These are phyloP conservation scores for Aldabrachelys gigantea DNA, from an alignment of 2,113 vertebrate species.

Conservation along the genomic window DNA sequence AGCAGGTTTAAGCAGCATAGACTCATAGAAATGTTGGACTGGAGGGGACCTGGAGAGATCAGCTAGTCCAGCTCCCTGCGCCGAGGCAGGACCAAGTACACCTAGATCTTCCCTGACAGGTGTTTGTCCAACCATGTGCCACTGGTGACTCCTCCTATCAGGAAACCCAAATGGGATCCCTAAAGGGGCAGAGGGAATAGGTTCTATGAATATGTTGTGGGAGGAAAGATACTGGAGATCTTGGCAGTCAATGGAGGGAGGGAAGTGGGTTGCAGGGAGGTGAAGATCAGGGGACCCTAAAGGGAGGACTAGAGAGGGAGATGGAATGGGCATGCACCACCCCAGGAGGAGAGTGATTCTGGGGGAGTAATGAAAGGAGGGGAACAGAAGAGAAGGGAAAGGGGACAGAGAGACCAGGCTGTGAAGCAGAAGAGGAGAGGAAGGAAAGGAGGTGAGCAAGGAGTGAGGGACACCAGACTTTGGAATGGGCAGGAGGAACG, in stretches of 20 bases:
- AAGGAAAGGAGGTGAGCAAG: constrained; percentile 51
- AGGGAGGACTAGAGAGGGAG: too few species aligned
- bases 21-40: background rate
- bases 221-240: background rate
- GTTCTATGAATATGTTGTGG: background rate
- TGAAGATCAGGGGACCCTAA: too few species aligned
- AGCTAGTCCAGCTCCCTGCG: background rate
- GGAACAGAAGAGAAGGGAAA: too few species aligned
- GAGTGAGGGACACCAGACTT: constrained; percentile 37
- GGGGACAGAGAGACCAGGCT: background rate
- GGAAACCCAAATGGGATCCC: background rate
- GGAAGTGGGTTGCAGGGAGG: too few species aligned
- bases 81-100: background rate
- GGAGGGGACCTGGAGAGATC: background rate
- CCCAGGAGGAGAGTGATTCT: too few species aligned
- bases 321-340: too few species aligned
- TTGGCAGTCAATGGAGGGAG: background rate
- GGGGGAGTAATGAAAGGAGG: too few species aligned
- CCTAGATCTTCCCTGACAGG: background rate
- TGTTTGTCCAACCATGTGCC: background rate
- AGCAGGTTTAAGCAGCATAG: background rate
- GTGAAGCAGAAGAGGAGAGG: constrained; percentile 51
- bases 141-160: background rate
- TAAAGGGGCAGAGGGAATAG: background rate
- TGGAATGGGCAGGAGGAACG: background rate